These are phyloP conservation scores for Exocentrus adspersus DNA, from an alignment of 2,888 invertebrate genomes.

Conservation along the genomic window DNA sequence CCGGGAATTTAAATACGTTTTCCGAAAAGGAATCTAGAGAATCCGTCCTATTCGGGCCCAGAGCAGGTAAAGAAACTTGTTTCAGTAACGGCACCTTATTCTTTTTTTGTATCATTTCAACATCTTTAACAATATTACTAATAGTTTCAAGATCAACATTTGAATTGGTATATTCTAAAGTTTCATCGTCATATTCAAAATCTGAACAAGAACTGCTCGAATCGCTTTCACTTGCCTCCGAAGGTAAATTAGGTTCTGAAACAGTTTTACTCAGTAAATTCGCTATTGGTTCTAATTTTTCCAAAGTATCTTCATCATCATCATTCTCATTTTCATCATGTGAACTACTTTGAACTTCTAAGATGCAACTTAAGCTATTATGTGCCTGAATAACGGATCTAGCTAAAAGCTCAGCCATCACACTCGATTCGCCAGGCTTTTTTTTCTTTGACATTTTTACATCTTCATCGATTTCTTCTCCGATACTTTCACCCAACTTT, in stretches of 20 bases:
- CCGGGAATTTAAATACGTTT: conserved; percentile 10
- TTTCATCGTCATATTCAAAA: conserved; percentile 62
- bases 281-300: conserved; percentile 44
- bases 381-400: conserved; percentile 72
- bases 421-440: conserved; percentile 65
- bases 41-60: conserved; percentile 42
- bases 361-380: conserved; percentile 69
- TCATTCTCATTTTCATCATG: conserved; percentile 55
- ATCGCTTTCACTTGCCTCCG: conserved; percentile 41
- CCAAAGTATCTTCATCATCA: conserved; percentile 46
- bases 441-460: conserved; percentile 64
- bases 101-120: conserved; percentile 54
- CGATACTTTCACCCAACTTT: conserved; percentile 65
- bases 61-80: conserved; percentile 49
- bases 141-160: conserved; percentile 66
- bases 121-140: conserved; percentile 69
- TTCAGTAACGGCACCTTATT: conserved; percentile 43
- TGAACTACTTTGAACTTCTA: conserved; percentile 65
- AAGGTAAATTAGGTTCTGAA: conserved; percentile 45
- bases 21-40: conserved; percentile 38
- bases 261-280: conserved; percentile 47
- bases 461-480: conserved; percentile 64
- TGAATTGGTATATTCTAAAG: conserved; percentile 54
- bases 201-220: conserved; percentile 52
- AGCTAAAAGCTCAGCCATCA: conserved; percentile 75